Evolutionary conservation across 2,797 vertebrate genomes (phyloP).

Genomic region (Gallirallus australis): DNA sequence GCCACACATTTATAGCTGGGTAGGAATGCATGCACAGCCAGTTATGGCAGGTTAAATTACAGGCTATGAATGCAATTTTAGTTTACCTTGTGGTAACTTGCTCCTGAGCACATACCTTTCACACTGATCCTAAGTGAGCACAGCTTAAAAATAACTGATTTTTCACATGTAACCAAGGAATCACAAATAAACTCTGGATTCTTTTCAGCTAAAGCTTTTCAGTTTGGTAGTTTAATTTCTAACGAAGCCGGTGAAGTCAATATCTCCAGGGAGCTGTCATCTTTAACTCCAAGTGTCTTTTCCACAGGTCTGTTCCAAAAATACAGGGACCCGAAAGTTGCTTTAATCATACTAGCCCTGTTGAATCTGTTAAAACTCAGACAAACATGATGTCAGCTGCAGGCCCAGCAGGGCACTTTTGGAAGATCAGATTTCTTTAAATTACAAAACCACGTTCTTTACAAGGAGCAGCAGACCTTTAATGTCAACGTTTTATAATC

Average conservation of each 20-base stretch:
- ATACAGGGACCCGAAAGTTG: neutral
- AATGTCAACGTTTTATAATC: conserved; percentile 56
- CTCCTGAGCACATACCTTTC: neutral
- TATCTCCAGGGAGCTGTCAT: neutral
- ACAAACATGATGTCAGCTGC: conserved; percentile 50
- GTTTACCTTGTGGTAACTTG: neutral
- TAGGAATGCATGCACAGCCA: neutral
- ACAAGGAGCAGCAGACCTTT: conserved; percentile 34
- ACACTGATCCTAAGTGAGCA: neutral
- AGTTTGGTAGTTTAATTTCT: neutral
- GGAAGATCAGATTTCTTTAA: conserved; percentile 65
- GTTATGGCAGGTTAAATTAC: neutral
- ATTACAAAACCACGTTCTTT: conserved; percentile 49
- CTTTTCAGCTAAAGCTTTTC: neutral
- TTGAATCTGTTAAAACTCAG: conserved; percentile 57
- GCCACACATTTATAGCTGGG: neutral
- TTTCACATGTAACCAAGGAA: neutral
- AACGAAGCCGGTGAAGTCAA: neutral
- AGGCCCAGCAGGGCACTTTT: conserved; percentile 23
- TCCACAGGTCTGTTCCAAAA: neutral
- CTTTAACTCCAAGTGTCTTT: conserved; percentile 16
- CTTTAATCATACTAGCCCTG: conserved; percentile 30
- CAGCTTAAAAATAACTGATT: neutral
- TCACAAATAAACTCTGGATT: neutral
- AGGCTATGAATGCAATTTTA: neutral